Percentiles rank a stretch among this genome's conserved stretches.
phyloP scores from a whole-genome alignment of 2,888 invertebrate genomes.

The Gymnoscelis rufifasciata region DNA sequence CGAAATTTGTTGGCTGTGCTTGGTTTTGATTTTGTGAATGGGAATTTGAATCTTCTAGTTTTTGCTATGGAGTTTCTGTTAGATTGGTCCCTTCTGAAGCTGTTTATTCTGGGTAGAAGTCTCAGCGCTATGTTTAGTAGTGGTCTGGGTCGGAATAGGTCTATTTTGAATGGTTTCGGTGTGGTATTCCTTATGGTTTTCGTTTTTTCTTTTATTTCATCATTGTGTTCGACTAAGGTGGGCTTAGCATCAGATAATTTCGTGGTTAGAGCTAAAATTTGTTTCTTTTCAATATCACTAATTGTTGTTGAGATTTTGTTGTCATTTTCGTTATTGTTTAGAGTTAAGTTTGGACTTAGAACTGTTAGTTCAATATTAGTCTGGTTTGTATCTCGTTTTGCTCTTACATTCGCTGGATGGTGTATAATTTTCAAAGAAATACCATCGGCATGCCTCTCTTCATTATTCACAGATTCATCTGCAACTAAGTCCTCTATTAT shows the following conservation, averaged over 20 bases:
- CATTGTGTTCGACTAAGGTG: not conserved
- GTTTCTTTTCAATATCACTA: not conserved
- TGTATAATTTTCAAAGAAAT: too few relatives aligned
- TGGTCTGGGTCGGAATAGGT: slow-evolving; percentile 12
- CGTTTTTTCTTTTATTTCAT: not conserved
- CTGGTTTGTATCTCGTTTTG: slow-evolving; percentile 4
- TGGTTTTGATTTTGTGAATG: not conserved
- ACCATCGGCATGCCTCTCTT: too few relatives aligned
- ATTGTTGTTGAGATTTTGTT: not conserved
- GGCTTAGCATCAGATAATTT: not conserved
- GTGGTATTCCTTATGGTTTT: not conserved
- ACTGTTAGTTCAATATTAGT: slow-evolving; percentile 9
- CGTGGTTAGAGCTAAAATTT: not conserved
- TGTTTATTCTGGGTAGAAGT: slow-evolving; percentile 13
- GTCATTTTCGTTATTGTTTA: not conserved
- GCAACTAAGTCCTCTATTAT: slow-evolving; percentile 23
- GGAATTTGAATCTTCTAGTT: not conserved
- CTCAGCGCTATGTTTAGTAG: slow-evolving; percentile 10
- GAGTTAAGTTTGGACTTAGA: slow-evolving; percentile 11
- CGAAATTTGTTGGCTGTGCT: not conserved
- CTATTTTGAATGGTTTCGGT: slow-evolving; percentile 3
- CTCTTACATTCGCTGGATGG: not conserved
- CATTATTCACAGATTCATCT: slow-evolving; percentile 5
- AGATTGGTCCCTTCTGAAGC: slow-evolving; percentile 5
- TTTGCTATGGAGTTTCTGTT: not conserved